Base-by-base conservation (phyloP, 92 coral and sea anemone genomes). In the Plumapathes pennacea region DNA sequence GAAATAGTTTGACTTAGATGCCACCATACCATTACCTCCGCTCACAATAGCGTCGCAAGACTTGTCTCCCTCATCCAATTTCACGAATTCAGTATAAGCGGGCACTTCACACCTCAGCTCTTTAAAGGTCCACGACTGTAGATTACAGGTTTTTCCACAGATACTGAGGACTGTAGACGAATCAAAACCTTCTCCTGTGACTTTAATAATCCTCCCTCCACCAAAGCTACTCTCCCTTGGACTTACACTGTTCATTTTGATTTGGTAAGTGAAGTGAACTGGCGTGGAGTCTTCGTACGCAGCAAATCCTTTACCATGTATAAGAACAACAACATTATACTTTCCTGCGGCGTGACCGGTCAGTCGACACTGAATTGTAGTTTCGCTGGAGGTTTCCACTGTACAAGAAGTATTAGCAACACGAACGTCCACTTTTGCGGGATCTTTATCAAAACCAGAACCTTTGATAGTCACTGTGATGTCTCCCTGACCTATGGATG, bases 171-270 rank as follows among this genome's bases (percentile, higher is more conserved):
- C 17, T 2, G 86, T 61, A 8, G 71, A 47, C 4, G 69, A 37
- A 50, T 71, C 57, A 50, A 81, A 84, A 8, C 97, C 95, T 1
- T 60, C 41, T 21, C 97, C 97, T 38, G 62, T 55, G n/a, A 90
- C 46, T 0, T 81, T 46, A 1, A 85, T 25, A 11, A 64, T n/a
- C 46, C 74, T 65, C 10, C 97, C 97, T 25, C 97, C 97, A 50
- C 97, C 97, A 29, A 58, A 72, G 1, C 97, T 85, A 46, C 89
- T 57, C 17, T 77, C 74, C 20, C 32, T 56, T 2, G 83, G 81
- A 2, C 57, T 28, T 7, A 80, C 65, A 40, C 62, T 73, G 13
- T 33, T 50, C 17, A 90, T 41, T 24, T 72, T 38, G 10, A 85
- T 65, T 28, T 76, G 81, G 42, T 90, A 85, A 9, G 60, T 54